Evolutionary conservation across 2,797 vertebrate species (phyloP), one percentile per base, ranked within the genome.

Genomic region (Enteromius unitaeniatus): DNA sequence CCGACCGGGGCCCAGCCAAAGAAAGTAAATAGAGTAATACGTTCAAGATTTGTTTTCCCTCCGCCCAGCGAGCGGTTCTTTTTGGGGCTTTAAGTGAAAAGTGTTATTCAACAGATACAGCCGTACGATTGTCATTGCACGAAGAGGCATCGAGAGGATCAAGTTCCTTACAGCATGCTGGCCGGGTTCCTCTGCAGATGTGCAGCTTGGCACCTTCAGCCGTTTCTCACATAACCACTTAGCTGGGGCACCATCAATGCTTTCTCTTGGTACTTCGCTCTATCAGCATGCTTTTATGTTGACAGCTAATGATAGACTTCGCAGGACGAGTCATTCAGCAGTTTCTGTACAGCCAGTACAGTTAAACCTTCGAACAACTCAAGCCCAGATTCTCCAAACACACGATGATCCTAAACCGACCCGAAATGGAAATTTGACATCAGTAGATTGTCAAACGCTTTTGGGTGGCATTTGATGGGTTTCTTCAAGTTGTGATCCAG

Each of bases 141-240:
- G 92, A 93, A 94, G 90, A 75, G 75, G 86, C 88, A 85, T 84
- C 82, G 34, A 81, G 86, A 72, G 86, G 76, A 91, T 93, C 68
- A 55, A 84, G 83, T 93, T 93, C 88, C 21, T 58, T 23, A 11
- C 9, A 3, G n/a, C 53, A 23, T 10, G n/a, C 91, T 93, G 93
- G 93, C 92, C 89, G 90, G 55, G 65, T 89, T 89, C 83, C 77
- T 86, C 86, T 93, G 93, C 95, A 97, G 95, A 96, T 96, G 95
- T 95, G 91, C 93, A 93, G 88, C 92, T 94, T 95, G 95, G 94
- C 94, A 94, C 91, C 88, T 93, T 84, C 82, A 93, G 89, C 92
- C 88, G 88, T 91, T 93, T 94, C 92, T 93, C 93, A 93, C 92
- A 93, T 92, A 89, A 92, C 88, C 88, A 28, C 77, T 70, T 40